A percentile compares a stretch with the other conserved stretches of the same genome.
These are phyloP conservation scores for Morpho helenor DNA, from an alignment of 2,888 invertebrate genomes.

Conservation along the genomic window DNA sequence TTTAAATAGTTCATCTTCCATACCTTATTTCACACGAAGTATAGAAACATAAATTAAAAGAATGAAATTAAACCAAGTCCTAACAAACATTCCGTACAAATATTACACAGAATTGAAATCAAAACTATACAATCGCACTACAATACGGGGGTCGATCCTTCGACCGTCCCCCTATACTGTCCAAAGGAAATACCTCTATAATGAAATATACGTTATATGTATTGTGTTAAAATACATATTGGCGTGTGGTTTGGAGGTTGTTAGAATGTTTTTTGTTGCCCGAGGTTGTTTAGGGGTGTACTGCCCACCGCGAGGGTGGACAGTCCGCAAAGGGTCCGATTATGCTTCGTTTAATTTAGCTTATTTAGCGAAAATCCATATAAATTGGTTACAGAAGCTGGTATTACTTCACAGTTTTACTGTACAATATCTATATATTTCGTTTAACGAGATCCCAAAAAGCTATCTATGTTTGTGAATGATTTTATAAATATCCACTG, in stretches of 20 bases:
- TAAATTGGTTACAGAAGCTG: no score
- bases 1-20: no score
- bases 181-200: slow-evolving; percentile 40
- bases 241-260: slow-evolving; percentile 30
- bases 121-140: slow-evolving; percentile 66
- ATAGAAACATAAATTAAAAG: no score
- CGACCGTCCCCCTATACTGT: slow-evolving; percentile 64
- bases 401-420: no score
- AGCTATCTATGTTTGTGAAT: no score
- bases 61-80: slow-evolving; percentile 5
- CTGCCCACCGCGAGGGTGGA: slow-evolving; percentile 74
- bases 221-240: slow-evolving; percentile 35
- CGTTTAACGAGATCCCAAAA: no score
- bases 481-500: no score
- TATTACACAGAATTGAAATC: slow-evolving; percentile 45
- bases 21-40: no score
- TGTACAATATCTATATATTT: no score
- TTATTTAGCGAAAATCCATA: no score
- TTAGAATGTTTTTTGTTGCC: slow-evolving; percentile 61
- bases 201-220: slow-evolving; percentile 25
- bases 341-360: slow-evolving; percentile 48
- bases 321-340: slow-evolving; percentile 75
- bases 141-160: slow-evolving; percentile 63
- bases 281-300: slow-evolving; percentile 64
- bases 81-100: slow-evolving; percentile 14